Percentiles rank a stretch among this genome's conserved stretches.
Conservation (phyloP, 2,113 vertebrate genomes). For the Pristiophorus japonicus region DNA sequence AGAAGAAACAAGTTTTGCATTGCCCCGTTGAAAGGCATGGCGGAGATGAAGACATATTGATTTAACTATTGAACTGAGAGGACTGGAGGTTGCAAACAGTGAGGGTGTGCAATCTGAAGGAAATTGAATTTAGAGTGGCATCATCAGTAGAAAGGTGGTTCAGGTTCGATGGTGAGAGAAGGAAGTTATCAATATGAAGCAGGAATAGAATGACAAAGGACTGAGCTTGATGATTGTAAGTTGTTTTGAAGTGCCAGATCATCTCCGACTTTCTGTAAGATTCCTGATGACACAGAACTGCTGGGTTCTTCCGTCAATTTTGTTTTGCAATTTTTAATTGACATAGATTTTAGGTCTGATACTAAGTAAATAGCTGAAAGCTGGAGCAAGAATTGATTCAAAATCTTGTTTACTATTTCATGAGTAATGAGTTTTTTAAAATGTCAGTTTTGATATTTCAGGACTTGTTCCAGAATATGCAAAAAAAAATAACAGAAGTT, state of each 20-base stretch:
- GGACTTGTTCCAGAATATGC: background rate
- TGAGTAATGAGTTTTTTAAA: background rate
- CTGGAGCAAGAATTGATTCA: slow-evolving; percentile 19
- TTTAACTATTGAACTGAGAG: background rate
- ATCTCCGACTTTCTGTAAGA: background rate
- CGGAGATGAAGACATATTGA: background rate
- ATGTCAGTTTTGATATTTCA: slow-evolving; percentile 17
- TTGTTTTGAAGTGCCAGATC: background rate
- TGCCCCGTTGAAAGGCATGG: background rate
- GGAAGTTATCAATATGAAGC: background rate
- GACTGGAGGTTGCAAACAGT: background rate
- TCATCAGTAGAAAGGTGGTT: background rate
- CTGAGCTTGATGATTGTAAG: no score
- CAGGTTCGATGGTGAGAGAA: background rate
- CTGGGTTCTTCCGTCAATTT: background rate
- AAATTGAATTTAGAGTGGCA: background rate
- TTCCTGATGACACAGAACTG: background rate
- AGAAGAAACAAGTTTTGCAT: background rate
- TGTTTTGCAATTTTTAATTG: background rate
- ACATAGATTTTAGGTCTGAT: slow-evolving; percentile 14
- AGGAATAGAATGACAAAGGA: background rate
- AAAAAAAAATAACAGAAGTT: background rate
- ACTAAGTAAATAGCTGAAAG: background rate
- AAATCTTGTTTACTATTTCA: background rate
- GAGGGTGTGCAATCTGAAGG: background rate